Conservation (phyloP, 1,140 invertebrate genomes). For the Propsilocerus akamusi region DNA sequence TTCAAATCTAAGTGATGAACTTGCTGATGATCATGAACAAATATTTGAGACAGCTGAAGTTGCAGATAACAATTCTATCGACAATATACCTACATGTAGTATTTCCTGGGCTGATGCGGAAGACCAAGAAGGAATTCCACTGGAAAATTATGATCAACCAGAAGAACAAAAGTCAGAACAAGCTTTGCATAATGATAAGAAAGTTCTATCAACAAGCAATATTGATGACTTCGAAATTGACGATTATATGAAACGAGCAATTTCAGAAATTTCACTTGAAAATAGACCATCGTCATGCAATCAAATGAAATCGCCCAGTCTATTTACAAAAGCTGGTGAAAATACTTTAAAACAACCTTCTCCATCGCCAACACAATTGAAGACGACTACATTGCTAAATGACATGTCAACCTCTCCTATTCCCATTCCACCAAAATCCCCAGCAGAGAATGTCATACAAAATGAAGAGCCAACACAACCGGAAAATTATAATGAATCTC, state of each 20-base stretch:
- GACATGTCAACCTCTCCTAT: conserved; percentile 23
- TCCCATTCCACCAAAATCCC: conserved; percentile 18
- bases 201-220: background rate
- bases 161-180: conserved; percentile 9
- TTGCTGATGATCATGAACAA: conserved; percentile 29
- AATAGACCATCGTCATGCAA: conserved; percentile 17
- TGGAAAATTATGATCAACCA: conserved; percentile 9
- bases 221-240: conserved; percentile 23
- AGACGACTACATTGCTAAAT: conserved; percentile 11
- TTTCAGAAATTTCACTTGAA: conserved; percentile 22
- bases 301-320: conserved; percentile 7
- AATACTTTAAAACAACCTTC: background rate
- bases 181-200: conserved; percentile 5
- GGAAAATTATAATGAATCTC: background rate
- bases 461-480: background rate
- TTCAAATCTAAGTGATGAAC: conserved; percentile 18
- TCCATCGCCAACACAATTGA: background rate
- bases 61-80: conserved; percentile 17
- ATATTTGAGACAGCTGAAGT: conserved; percentile 21
- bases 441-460: background rate
- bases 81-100: conserved; percentile 15
- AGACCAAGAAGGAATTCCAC: conserved; percentile 9
- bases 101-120: background rate
- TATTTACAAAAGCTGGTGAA: background rate
- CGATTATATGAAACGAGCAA: conserved; percentile 22